A percentile compares a stretch with the other conserved stretches of the same genome.
These are phyloP conservation scores for Gallinago media DNA, from an alignment of 2,113 vertebrate species.

Conservation along the genomic window DNA sequence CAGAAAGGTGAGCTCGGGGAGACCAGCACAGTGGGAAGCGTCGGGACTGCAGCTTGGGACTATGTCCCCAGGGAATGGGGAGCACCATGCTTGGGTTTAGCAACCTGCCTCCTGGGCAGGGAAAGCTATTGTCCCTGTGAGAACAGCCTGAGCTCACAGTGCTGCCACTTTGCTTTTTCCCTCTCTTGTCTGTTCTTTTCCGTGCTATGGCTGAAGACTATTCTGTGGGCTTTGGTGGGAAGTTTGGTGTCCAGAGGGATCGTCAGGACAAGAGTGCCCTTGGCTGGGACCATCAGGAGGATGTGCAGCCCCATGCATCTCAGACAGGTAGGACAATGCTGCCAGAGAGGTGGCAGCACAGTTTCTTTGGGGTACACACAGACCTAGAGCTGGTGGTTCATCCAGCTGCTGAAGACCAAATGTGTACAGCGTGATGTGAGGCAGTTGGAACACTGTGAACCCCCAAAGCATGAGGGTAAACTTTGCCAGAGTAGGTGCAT, in stretches of 20 bases:
- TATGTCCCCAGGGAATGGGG: not conserved
- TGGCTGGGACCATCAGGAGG: slow-evolving; percentile 75
- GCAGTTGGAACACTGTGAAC: not conserved
- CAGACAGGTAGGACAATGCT: slow-evolving; percentile 61
- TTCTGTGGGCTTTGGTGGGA: slow-evolving; percentile 72
- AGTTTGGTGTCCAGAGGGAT: slow-evolving; percentile 86
- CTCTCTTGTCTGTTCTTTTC: not conserved
- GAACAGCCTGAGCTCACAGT: not conserved
- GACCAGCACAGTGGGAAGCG: not conserved
- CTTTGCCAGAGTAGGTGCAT: not conserved
- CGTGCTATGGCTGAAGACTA: slow-evolving; percentile 49
- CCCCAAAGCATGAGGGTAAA: not conserved
- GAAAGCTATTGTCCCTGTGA: not conserved
- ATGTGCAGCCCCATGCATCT: slow-evolving; percentile 61
- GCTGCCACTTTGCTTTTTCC: not conserved
- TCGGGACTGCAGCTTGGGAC: not conserved
- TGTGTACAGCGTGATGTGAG: fast-evolving
- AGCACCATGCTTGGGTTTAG: not conserved
- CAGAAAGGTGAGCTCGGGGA: slow-evolving; percentile 80
- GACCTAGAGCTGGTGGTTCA: not conserved
- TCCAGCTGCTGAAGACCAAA: not conserved
- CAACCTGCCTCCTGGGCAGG: not conserved
- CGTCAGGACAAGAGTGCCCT: slow-evolving; percentile 83
- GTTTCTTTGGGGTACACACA: not conserved
- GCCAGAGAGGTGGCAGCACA: not conserved